These are phyloP conservation scores for Rhadina sibilatrix DNA, from an alignment of 2,113 vertebrate genomes.

Conservation along the genomic window DNA sequence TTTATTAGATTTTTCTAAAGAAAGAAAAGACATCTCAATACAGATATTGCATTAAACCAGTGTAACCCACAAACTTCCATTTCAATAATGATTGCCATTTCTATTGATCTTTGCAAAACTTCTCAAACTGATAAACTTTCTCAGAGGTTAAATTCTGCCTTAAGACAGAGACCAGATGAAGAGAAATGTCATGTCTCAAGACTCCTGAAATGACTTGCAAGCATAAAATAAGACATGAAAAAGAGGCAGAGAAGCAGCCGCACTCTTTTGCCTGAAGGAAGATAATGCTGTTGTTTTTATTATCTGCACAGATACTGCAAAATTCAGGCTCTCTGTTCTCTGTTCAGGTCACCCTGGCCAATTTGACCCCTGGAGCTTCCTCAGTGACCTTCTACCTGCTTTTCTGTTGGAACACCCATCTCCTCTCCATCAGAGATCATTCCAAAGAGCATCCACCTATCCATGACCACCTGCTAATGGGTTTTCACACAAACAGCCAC, in stretches of 20 bases:
- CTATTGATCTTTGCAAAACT: background rate
- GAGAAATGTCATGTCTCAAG: background rate
- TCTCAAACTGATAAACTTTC: background rate
- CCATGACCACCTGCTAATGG: background rate
- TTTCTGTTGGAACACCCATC: background rate
- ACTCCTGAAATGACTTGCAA: background rate
- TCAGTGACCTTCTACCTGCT: background rate
- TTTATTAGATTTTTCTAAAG: background rate
- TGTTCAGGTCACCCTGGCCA: background rate
- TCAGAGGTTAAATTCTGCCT: background rate
- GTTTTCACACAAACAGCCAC: background rate
- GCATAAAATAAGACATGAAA: constrained; percentile 8
- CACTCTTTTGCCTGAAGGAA: background rate
- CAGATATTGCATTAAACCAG: background rate
- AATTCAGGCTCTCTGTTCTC: background rate
- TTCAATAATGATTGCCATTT: background rate
- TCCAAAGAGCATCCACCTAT: background rate
- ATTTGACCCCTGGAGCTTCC: background rate
- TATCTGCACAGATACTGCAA: background rate
- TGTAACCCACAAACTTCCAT: background rate
- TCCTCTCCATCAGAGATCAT: background rate
- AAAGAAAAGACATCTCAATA: background rate
- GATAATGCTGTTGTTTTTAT: background rate
- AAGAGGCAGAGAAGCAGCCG: background rate
- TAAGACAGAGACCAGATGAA: background rate